Percentiles rank a stretch among this genome's conserved stretches.
Conservation (phyloP, 2,797 vertebrate genomes). For the Sebastes jordani region DNA sequence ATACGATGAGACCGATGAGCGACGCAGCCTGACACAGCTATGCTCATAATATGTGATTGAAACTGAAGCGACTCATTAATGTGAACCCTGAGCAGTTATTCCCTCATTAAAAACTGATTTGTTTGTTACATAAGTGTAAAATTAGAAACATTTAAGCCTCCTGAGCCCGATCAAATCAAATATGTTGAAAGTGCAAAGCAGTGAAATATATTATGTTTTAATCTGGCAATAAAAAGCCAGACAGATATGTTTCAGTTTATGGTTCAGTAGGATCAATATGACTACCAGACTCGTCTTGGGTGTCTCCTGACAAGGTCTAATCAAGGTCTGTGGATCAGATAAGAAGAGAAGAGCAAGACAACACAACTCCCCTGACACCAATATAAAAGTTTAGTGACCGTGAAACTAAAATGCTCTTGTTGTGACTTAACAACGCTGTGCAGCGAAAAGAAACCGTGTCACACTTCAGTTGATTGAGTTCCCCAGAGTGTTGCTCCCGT, state of each 20-base stretch:
- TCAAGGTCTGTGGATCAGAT: constrained; percentile 42
- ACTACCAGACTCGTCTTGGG: constrained; percentile 11
- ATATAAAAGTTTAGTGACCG: constrained; percentile 42
- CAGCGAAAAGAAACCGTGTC: constrained; percentile 15
- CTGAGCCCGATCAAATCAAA: constrained; percentile 3
- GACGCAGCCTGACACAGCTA: constrained; percentile 18
- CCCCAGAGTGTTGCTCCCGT: constrained; percentile 42
- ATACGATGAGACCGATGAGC: constrained; percentile 36
- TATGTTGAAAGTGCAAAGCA: constrained; percentile 23
- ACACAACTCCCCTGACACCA: constrained; percentile 35
- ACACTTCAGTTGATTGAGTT: constrained; percentile 37
- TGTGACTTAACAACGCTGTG: constrained; percentile 36
- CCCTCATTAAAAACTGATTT: constrained; percentile 59
- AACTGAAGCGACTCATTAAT: constrained; percentile 37
- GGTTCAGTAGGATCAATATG: constrained; percentile 54
- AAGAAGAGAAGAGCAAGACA: constrained; percentile 31
- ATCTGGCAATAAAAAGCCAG: constrained; percentile 44
- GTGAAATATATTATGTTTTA: constrained; percentile 30
- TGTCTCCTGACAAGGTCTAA: constrained; percentile 35
- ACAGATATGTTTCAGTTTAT: constrained; percentile 41
- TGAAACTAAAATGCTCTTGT: constrained; percentile 46
- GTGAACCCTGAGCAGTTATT: constrained; percentile 14
- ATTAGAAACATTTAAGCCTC: constrained; percentile 15
- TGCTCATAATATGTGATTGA: constrained; percentile 33
- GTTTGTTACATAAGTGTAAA: constrained; percentile 44